A percentile compares a stretch with the other conserved stretches of the same genome.
Evolutionary conservation across 2,888 invertebrate genomes (phyloP).

Genomic region (Hypolimnas misippus): DNA sequence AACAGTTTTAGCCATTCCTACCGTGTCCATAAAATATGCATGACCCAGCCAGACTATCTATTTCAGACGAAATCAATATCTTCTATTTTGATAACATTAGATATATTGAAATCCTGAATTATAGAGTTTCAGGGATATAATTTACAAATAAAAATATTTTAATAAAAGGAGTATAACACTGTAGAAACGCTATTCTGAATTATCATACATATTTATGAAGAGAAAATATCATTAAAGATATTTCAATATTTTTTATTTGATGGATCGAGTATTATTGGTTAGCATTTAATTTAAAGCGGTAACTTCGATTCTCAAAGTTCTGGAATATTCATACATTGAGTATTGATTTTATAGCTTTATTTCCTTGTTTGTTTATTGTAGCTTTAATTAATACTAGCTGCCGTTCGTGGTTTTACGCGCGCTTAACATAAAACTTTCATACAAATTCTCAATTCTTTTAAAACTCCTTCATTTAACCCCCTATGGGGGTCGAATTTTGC

Average conservation of each 20-base stretch:
- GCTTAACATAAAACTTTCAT: no score
- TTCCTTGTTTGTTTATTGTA: no score
- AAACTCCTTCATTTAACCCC: no score
- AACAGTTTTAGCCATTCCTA: not conserved
- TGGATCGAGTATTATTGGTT: not conserved
- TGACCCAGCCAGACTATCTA: not conserved
- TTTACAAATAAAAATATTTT: not conserved
- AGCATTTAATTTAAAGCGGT: not conserved
- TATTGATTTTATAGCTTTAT: no score
- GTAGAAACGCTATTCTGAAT: not conserved
- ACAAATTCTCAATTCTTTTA: no score
- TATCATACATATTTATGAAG: not conserved
- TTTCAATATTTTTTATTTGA: constrained; percentile 5
- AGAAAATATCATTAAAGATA: not conserved
- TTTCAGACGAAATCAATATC: constrained; percentile 5
- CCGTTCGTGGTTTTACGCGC: no score
- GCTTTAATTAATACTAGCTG: no score
- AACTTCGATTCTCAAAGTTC: not conserved
- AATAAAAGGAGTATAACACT: not conserved
- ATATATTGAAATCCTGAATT: not conserved
- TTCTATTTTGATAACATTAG: not conserved
- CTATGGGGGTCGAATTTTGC: no score
- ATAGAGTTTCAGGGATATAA: not conserved
- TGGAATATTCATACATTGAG: not conserved
- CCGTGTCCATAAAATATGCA: not conserved